Evolutionary conservation across 2,113 vertebrate species (phyloP).

Genomic region (Pluvianellus socialis): DNA sequence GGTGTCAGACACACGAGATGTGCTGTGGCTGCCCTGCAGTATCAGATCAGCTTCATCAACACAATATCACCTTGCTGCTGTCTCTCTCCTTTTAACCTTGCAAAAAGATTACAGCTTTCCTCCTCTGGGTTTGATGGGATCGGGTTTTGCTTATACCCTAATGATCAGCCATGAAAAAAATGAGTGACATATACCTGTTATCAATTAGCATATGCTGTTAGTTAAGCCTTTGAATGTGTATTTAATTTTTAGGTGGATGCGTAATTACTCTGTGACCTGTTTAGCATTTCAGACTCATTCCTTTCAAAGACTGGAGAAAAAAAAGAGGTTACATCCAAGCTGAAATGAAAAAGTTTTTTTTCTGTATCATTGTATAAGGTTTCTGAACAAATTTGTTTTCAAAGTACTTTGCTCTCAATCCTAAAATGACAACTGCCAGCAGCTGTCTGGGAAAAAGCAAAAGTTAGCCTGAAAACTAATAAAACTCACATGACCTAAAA

Average conservation of each 20-base stretch:
- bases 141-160: neutral
- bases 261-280: constrained; percentile 36
- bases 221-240: constrained; percentile 38
- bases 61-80: neutral
- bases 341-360: neutral
- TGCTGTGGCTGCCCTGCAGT: neutral
- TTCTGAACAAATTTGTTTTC: constrained; percentile 1
- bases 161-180: neutral
- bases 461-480: constrained; percentile 28
- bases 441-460: constrained; percentile 7
- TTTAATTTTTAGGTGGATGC: constrained; percentile 56
- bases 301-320: neutral
- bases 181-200: neutral
- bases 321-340: constrained; percentile 7
- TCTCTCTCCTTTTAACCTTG: neutral
- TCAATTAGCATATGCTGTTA: constrained; percentile 29
- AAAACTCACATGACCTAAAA: constrained; percentile 26
- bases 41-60: neutral
- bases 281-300: constrained; percentile 49
- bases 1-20: neutral
- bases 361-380: neutral
- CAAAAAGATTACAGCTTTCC: neutral
- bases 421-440: neutral
- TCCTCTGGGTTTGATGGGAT: neutral
- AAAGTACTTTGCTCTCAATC: neutral